Evolutionary conservation across 1,140 invertebrate species (phyloP), one percentile per base, ranked within the genome.

Genomic region (Drosophila lini): DNA sequence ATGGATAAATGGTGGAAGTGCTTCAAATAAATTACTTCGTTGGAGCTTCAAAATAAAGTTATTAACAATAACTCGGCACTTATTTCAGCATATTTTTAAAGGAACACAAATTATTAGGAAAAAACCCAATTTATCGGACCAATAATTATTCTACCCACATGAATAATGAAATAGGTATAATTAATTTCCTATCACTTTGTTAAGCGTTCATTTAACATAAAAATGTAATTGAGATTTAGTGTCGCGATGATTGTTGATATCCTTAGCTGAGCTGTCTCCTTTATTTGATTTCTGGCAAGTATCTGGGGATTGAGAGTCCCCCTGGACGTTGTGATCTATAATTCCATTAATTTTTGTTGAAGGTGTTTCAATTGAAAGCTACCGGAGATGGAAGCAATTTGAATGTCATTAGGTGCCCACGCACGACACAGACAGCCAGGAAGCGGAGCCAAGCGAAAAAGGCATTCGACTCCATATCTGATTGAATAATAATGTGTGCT

Each of bases 401-500:
- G 60, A 84, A 84, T 78, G 77, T 59, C 81, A 84, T 84, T 84
- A 80, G 77, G 58, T 40, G 36, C 56, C 78, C 68, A 44, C 75
- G 59, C 42, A 64, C n/a, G 15, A 34, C 44, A 34, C 59, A 55
- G 16, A 9, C 47, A 56, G 40, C 50, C 50, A 52, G 45, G 41
- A 47, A 74, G 68, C 28, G 36, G 58, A 56, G 25, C 41, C 36
- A 78, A 65, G 70, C 28, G 6, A 81, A 65, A 71, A 47, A 34
- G 60, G 61, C 59, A 79, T 77, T 68, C 77, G 80, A 81, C 77
- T 75, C 73, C 80, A 89, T 88, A 88, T 88, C 83, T 89, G 83
- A 88, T 88, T 88, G 83, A 88, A 88, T 88, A 88, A 88, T 88
- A 88, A 88, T 88, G 77, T 89, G 84, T 88, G 84, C 83, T 88